phyloP scores from a whole-genome alignment of 2,888 invertebrate species.

The Sympetrum striolatum region DNA sequence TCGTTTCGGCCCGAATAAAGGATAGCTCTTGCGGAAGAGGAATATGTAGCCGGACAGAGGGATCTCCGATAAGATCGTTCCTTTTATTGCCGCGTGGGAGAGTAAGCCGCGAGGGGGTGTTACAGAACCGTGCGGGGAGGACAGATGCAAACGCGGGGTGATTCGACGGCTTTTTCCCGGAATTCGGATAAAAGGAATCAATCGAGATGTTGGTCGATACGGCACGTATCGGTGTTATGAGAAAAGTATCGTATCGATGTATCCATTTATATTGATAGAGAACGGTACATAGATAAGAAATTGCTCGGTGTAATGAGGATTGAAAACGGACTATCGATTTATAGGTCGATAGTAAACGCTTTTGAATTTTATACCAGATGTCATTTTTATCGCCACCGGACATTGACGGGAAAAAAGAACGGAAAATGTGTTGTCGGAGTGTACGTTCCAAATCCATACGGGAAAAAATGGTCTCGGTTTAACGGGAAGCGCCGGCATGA shows the following conservation, averaged over 20 bases:
- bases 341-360: too few species aligned
- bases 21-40: neutral
- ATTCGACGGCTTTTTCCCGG: neutral
- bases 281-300: too few species aligned
- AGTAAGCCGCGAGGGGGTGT: neutral
- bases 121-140: neutral
- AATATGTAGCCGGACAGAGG: neutral
- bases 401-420: too few species aligned
- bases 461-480: too few species aligned
- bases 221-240: neutral
- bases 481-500: neutral
- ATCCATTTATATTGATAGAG: neutral
- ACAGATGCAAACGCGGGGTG: neutral
- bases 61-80: neutral
- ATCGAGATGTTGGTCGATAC: neutral
- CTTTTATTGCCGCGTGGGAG: neutral
- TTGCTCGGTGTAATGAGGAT: too few species aligned
- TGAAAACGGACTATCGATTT: too few species aligned
- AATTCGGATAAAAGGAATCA: too few species aligned
- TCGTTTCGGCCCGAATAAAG: neutral
- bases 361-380: too few species aligned
- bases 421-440: too few species aligned
- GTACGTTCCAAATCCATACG: too few species aligned
- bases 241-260: neutral
- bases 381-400: too few species aligned